phyloP scores from a whole-genome alignment of 2,888 invertebrate species.

The Heteromurus nitidus region DNA sequence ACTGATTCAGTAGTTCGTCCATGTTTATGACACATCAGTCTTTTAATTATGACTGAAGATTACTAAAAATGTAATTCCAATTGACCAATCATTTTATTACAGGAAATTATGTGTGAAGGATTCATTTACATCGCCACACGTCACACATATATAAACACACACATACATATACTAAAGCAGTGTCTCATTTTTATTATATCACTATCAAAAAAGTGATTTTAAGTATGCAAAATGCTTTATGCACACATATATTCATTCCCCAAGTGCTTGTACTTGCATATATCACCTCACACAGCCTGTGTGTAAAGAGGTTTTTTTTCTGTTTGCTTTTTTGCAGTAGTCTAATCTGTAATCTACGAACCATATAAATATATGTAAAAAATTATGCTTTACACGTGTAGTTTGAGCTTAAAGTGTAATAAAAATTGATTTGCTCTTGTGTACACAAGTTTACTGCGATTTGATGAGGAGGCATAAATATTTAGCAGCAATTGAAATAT shows the following conservation, averaged over 20 bases:
- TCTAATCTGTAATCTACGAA: constrained; percentile 15
- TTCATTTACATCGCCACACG: no score
- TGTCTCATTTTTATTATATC: no score
- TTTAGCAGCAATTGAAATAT: neutral
- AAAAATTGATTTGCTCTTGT: constrained; percentile 26
- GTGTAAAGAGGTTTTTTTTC: neutral
- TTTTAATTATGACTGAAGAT: constrained; percentile 22
- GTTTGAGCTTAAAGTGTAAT: constrained; percentile 38
- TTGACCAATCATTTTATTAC: no score
- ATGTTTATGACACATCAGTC: constrained; percentile 43
- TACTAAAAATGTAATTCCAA: constrained; percentile 34
- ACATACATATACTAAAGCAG: no score
- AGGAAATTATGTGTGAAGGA: no score
- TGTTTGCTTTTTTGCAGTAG: neutral
- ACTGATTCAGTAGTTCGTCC: no score
- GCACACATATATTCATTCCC: neutral
- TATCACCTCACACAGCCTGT: neutral
- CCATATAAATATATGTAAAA: constrained; percentile 24
- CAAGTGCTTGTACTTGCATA: neutral
- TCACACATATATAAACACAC: no score
- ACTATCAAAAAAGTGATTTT: no score
- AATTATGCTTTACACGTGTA: constrained; percentile 40
- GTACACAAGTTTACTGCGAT: neutral
- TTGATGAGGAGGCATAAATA: neutral
- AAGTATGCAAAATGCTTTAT: neutral